Evolutionary conservation across 2,888 invertebrate species (phyloP).

Genomic region (Nineta flava): DNA sequence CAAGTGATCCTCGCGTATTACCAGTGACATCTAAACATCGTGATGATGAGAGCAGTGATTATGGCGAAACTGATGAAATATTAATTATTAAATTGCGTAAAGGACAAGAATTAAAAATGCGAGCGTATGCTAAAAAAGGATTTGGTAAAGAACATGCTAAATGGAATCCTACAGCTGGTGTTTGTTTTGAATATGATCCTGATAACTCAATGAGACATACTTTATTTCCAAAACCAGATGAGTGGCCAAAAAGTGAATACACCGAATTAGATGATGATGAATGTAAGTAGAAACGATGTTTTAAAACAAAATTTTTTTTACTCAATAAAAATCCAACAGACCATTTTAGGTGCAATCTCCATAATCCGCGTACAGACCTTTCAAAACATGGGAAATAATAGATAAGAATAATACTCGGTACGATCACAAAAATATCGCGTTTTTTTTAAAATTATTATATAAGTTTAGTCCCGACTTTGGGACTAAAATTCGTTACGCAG

Average conservation of each 20-base stretch:
- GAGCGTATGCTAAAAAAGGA: conserved; percentile 91
- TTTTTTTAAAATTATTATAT: too few relatives aligned
- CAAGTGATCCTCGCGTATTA: conserved; percentile 78
- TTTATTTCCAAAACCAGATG: conserved; percentile 87
- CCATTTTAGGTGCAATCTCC: too few relatives aligned
- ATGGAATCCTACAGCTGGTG: conserved; percentile 99
- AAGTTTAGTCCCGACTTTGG: too few relatives aligned
- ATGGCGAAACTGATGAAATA: conserved; percentile 85
- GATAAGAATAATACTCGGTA: conserved; percentile 1
- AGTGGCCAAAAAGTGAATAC: conserved; percentile 98
- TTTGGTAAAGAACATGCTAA: conserved; percentile 99
- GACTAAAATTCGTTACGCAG: too few relatives aligned
- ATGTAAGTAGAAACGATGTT: conserved; percentile 35
- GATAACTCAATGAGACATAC: conserved; percentile 96
- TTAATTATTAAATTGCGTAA: conserved; percentile 55
- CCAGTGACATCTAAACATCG: conserved; percentile 86
- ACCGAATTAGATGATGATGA: conserved; percentile 84
- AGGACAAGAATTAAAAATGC: conserved; percentile 84
- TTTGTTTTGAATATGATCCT: conserved; percentile 98
- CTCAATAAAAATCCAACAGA: too few relatives aligned
- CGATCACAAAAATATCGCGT: too few relatives aligned
- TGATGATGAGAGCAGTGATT: conserved; percentile 85
- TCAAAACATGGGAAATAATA: too few relatives aligned
- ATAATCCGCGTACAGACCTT: too few relatives aligned
- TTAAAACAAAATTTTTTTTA: background rate